phyloP scores from a whole-genome alignment of 2,888 invertebrate species.

The Unio delphinus region DNA sequence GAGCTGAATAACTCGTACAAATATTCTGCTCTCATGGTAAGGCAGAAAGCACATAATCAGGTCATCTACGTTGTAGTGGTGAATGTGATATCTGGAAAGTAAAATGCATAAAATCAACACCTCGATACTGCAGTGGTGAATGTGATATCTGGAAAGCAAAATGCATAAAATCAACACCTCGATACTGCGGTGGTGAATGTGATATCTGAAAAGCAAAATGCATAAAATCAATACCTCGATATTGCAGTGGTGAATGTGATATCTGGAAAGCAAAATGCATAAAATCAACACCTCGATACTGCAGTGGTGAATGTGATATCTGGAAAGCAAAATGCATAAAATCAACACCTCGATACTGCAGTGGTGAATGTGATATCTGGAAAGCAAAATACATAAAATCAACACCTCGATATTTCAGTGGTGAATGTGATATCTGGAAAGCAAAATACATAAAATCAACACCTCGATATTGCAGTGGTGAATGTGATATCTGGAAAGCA shows the following conservation, averaged over 20 bases:
- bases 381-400: no score
- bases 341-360: no score
- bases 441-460: no score
- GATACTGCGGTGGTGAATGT: constrained; percentile 90
- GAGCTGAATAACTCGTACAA: constrained; percentile 85
- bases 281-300: no score
- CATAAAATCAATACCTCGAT: constrained; percentile 84
- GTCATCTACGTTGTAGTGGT: constrained; percentile 88
- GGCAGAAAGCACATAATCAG: constrained; percentile 88
- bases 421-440: no score
- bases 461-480: no score
- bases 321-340: no score
- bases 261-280: constrained; percentile 73
- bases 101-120: not conserved
- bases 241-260: constrained; percentile 90
- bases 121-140: not conserved
- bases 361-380: no score
- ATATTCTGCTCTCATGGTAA: constrained; percentile 93
- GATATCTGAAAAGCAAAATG: constrained; percentile 83
- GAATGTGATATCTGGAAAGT: constrained; percentile 82
- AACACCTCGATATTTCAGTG: no score
- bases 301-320: no score
- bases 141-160: constrained; percentile 75
- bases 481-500: no score
- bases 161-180: constrained; percentile 83